Conservation (phyloP, 1,140 invertebrate genomes). For the Acromyrmex charruanus region DNA sequence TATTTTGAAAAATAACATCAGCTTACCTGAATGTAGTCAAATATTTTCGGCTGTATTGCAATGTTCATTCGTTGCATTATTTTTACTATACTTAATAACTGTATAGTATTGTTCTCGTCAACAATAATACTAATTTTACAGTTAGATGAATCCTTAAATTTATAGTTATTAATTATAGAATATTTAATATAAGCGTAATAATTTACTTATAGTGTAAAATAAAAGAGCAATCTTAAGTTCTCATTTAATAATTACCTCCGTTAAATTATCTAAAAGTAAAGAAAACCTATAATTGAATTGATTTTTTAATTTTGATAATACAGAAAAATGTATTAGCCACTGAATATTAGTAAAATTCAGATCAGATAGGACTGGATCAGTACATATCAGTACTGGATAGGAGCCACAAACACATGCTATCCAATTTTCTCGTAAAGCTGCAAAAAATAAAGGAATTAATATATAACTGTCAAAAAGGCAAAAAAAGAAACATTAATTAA, state of each 20-base stretch:
- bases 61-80: conserved; percentile 80
- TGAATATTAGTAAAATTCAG: conserved; percentile 81
- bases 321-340: conserved; percentile 84
- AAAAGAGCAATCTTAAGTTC: conserved; percentile 23
- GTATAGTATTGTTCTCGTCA: conserved; percentile 80
- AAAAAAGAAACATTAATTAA: conserved; percentile 5
- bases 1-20: conserved; percentile 4
- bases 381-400: conserved; percentile 83
- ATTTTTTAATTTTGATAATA: conserved; percentile 78
- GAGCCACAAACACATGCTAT: conserved; percentile 71
- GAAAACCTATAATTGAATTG: conserved; percentile 84
- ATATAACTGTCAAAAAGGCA: conserved; percentile 10
- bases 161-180: conserved; percentile 33
- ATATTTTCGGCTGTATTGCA: conserved; percentile 70
- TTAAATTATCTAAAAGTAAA: conserved; percentile 81
- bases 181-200: conserved; percentile 25
- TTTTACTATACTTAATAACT: conserved; percentile 80
- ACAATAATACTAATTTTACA: conserved; percentile 80
- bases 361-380: conserved; percentile 81
- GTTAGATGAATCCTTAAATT: conserved; percentile 73
- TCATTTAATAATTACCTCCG: conserved; percentile 73
- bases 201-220: background rate
- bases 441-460: conserved; percentile 51
- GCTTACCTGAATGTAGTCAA: conserved; percentile 73
- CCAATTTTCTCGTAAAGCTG: conserved; percentile 79